phyloP scores from a whole-genome alignment of 2,797 vertebrate genomes.

The Malurus leucopterus region DNA sequence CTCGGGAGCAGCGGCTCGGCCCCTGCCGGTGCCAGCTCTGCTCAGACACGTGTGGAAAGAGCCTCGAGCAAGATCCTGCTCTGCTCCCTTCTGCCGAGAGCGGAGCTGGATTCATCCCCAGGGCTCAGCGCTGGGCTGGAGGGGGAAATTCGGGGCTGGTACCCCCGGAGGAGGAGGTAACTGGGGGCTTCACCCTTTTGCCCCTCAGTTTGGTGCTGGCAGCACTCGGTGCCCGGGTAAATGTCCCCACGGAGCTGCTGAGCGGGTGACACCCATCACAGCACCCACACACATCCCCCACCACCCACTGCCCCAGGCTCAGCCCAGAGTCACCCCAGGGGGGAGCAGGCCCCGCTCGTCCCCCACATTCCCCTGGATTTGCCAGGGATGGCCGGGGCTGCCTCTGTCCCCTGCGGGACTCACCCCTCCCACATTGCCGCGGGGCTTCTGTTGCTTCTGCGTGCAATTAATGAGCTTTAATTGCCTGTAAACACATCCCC shows the following conservation, averaged over 20 bases:
- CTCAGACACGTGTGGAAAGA: neutral
- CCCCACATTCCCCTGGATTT: accelerated
- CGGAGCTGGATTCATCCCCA: neutral
- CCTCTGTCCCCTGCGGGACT: neutral
- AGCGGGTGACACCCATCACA: neutral
- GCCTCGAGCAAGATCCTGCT: neutral
- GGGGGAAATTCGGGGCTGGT: accelerated
- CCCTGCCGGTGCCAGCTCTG: neutral
- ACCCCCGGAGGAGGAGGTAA: accelerated
- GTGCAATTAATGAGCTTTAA: constrained; percentile 59
- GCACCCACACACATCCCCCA: accelerated
- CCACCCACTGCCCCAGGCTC: neutral
- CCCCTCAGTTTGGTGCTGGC: neutral
- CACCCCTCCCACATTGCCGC: neutral
- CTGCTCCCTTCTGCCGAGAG: neutral
- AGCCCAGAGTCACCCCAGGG: neutral
- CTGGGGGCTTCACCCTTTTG: neutral
- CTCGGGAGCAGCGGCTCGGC: neutral
- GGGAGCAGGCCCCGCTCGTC: accelerated
- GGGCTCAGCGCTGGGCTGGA: neutral
- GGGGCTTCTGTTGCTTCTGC: neutral
- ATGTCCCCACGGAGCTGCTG: neutral
- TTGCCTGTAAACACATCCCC: constrained; percentile 57
- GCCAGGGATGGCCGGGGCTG: accelerated
- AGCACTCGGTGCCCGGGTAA: accelerated